Evolutionary conservation across 2,113 vertebrate genomes (phyloP).

Genomic region (Pelobates fuscus): DNA sequence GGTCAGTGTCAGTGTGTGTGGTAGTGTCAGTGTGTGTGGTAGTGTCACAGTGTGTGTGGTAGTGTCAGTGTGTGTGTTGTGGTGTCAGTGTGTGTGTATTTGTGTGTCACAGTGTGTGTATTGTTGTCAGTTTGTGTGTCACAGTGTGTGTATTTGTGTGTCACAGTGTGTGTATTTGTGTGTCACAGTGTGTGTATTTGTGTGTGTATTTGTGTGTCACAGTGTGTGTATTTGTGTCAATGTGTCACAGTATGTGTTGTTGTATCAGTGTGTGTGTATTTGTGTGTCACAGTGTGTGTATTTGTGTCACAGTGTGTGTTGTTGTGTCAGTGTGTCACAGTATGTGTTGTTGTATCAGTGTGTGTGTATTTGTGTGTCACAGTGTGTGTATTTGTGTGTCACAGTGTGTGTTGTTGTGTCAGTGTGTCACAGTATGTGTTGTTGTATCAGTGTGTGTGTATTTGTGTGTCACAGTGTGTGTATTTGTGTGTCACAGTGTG

Average conservation of each 20-base stretch:
- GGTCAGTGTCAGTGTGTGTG: neutral
- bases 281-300: neutral
- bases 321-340: neutral
- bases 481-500: neutral
- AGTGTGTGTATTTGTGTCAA: neutral
- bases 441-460: neutral
- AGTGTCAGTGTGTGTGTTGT: neutral
- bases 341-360: neutral
- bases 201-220: neutral
- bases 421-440: neutral
- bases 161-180: too few species aligned
- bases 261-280: neutral
- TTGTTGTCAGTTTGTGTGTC: too few species aligned
- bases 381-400: neutral
- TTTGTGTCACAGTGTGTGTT: neutral
- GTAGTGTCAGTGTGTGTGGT: neutral
- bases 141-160: too few species aligned
- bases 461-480: neutral
- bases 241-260: neutral
- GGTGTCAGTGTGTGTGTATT: neutral
- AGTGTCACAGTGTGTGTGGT: neutral
- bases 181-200: neutral
- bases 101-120: neutral
- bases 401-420: neutral
- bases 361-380: neutral